These are phyloP conservation scores for Ptychodera flava DNA, from an alignment of 35 echinoderm and acorn worm genomes.

Conservation along the genomic window DNA sequence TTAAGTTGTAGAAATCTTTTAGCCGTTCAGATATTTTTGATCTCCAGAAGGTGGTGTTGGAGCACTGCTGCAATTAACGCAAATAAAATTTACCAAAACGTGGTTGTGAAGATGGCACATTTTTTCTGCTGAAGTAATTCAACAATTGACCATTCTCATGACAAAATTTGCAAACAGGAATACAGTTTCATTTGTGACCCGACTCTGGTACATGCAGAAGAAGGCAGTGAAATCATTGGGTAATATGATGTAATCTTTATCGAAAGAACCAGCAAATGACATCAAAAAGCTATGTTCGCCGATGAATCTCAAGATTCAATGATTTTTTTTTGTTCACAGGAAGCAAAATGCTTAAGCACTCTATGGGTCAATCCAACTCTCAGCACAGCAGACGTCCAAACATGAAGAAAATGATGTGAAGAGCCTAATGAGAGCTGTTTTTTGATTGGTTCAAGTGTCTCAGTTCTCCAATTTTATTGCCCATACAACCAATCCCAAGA, in stretches of 20 bases:
- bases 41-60: no score
- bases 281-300: background rate
- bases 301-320: background rate
- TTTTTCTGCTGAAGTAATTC: no score
- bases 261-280: background rate
- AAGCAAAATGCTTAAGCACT: conserved; percentile 22
- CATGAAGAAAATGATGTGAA: background rate
- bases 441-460: background rate
- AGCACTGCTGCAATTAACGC: no score
- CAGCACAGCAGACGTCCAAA: background rate
- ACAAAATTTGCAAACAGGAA: background rate
- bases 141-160: background rate
- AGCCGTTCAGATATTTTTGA: no score
- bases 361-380: conserved; percentile 3
- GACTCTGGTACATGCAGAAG: no score
- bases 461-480: background rate
- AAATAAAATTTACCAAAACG: no score
- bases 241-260: background rate
- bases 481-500: background rate
- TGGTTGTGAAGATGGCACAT: no score
- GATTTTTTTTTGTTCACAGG: conserved; percentile 6
- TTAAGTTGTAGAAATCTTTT: no score
- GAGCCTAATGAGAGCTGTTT: background rate
- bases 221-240: background rate
- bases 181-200: background rate